Evolutionary conservation across 2,797 vertebrate genomes (phyloP), one percentile per base, ranked within the genome.

Genomic region (Amblyopsis hoosieri): DNA sequence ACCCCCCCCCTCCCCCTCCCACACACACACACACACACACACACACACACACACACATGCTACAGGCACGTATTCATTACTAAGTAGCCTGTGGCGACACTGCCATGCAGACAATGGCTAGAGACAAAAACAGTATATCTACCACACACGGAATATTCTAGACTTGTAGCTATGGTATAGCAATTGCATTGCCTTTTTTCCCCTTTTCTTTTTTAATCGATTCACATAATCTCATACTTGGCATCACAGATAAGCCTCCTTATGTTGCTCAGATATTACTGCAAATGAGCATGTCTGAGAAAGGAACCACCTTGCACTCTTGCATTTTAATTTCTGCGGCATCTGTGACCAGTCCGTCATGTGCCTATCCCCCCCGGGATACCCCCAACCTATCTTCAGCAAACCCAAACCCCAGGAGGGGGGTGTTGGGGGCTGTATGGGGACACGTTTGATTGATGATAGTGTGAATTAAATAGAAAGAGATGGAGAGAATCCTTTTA

Each of bases 401-500:
- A 85, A 83, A 85, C 88, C 85, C 67, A 82, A 87, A 87, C 87
- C 81, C 83, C 81, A 69, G 57, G 85, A 78, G 83, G 33, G 52
- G 23, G 3, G 45, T 49, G 7, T 45, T 45, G 60, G 49, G 33
- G 57, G 50, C 15, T 45, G 45, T 59, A 64, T 45, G 45, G 69
- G 73, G 88, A 83, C 87, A 85, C 80, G 73, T 89, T 85, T 94
- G 93, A 94, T 94, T 93, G 91, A 94, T 94, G 91, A 92, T 87
- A 85, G 87, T 86, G 90, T 91, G 90, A 92, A 91, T 90, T 91
- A 91, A 93, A 91, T 86, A 90, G 90, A 91, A 90, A 88, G 87
- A 91, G 90, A 92, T 92, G 87, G 93, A 92, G 91, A 90, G 91
- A 92, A 92, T 91, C 90, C 91, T 90, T 93, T 93, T 93, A 93